Evolutionary conservation across 2,797 vertebrate genomes (phyloP).

Genomic region (Chelidonichthys spinosus): DNA sequence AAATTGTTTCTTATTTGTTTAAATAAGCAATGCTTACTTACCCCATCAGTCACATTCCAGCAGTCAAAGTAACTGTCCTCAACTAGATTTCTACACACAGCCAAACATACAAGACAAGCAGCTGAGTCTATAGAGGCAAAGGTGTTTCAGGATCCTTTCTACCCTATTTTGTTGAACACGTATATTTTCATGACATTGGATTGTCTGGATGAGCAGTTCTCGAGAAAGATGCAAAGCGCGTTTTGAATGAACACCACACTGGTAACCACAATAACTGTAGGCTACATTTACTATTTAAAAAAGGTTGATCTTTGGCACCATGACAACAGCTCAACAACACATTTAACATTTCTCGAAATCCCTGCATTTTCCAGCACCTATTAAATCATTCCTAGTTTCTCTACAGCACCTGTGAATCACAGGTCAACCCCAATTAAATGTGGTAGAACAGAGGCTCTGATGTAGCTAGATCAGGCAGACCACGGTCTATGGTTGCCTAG

Average conservation of each 20-base stretch:
- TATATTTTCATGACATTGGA: too few species aligned
- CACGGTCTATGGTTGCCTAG: conserved; percentile 53
- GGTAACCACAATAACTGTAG: too few species aligned
- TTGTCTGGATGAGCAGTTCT: too few species aligned
- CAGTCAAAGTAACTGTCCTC: background rate
- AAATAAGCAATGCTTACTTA: background rate
- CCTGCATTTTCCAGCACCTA: background rate
- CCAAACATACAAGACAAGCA: background rate
- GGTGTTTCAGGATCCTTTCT: too few species aligned
- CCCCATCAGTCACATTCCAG: background rate
- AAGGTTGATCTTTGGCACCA: too few species aligned
- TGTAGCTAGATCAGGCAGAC: conserved; percentile 55
- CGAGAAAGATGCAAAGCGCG: too few species aligned
- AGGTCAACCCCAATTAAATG: conserved; percentile 53
- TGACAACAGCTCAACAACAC: background rate
- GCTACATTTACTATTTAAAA: too few species aligned
- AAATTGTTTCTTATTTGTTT: background rate
- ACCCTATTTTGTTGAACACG: too few species aligned
- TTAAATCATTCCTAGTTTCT: background rate
- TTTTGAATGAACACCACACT: too few species aligned
- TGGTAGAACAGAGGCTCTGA: conserved; percentile 56
- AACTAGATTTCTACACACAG: background rate
- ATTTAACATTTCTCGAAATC: background rate
- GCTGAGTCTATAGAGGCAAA: too few species aligned
- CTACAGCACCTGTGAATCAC: background rate